Evolutionary conservation across 2,113 vertebrate genomes (phyloP).

Genomic region (Climacteris rufus): DNA sequence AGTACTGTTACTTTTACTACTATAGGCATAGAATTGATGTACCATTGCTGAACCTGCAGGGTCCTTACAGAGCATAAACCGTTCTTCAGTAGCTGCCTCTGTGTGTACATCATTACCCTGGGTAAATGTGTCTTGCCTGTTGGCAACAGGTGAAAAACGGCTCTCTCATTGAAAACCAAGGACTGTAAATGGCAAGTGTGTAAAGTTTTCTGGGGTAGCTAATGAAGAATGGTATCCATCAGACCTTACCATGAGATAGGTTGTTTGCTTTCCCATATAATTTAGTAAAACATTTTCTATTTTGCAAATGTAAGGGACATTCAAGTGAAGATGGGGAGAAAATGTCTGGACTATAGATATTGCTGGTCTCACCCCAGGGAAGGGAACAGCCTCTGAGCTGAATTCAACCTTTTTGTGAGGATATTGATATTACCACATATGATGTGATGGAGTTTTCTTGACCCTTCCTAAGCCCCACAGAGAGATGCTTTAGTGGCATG

Average conservation of each 20-base stretch:
- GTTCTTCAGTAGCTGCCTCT: not conserved
- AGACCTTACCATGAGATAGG: not conserved
- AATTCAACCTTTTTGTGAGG: not conserved
- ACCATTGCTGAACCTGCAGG: not conserved
- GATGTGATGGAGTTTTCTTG: conserved; percentile 25
- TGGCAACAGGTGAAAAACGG: not conserved
- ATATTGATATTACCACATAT: not conserved
- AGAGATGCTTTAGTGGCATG: conserved; percentile 1
- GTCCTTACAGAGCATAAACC: not conserved
- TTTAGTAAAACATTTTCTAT: not conserved
- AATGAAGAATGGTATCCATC: not conserved
- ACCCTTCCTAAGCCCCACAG: conserved; percentile 16
- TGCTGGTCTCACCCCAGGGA: not conserved
- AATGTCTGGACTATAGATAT: not conserved
- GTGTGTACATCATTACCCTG: not conserved
- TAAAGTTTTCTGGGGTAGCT: not conserved
- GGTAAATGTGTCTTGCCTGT: not conserved
- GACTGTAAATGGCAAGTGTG: not conserved
- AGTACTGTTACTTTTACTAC: not conserved
- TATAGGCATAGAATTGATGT: not conserved
- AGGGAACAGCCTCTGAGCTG: not conserved
- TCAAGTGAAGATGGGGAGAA: not conserved
- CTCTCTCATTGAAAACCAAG: not conserved
- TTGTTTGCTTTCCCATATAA: not conserved
- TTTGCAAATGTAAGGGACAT: not conserved